Evolutionary conservation across 2,888 invertebrate species (phyloP).

Genomic region (Ornithoptera alexandrae): DNA sequence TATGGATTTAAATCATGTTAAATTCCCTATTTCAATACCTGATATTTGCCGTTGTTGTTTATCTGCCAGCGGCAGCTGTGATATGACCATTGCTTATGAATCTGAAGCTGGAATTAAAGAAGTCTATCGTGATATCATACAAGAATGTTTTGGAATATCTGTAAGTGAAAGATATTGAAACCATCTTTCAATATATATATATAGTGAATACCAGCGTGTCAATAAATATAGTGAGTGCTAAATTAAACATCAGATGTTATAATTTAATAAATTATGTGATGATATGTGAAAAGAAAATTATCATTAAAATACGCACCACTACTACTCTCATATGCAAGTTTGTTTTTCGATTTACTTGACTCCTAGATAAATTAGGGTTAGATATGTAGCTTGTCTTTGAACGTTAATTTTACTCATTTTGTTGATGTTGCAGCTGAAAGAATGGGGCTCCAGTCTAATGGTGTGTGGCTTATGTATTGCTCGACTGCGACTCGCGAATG

Average conservation of each 20-base stretch:
- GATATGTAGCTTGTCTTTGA: no score
- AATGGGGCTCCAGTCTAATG: constrained; percentile 45
- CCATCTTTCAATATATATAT: no score
- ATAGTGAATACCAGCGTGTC: no score
- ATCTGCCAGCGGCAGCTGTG: constrained; percentile 47
- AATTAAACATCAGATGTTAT: no score
- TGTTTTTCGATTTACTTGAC: no score
- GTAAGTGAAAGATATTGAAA: constrained; percentile 40
- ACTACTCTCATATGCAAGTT: no score
- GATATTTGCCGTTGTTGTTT: constrained; percentile 59
- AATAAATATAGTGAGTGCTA: no score
- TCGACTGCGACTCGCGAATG: constrained; percentile 45
- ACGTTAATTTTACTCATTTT: no score
- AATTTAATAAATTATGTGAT: no score
- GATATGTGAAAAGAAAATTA: no score
- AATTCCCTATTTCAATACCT: constrained; percentile 40
- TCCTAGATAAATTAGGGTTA: no score
- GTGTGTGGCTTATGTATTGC: constrained; percentile 49
- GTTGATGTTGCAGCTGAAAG: constrained; percentile 44
- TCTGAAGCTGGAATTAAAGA: constrained; percentile 46
- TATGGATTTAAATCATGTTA: constrained; percentile 38
- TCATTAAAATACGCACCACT: no score
- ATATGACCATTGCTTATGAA: constrained; percentile 46
- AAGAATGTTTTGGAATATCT: constrained; percentile 53
- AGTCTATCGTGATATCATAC: constrained; percentile 51